Conservation (phyloP, 2,113 vertebrate genomes). For the Microtus pennsylvanicus region DNA sequence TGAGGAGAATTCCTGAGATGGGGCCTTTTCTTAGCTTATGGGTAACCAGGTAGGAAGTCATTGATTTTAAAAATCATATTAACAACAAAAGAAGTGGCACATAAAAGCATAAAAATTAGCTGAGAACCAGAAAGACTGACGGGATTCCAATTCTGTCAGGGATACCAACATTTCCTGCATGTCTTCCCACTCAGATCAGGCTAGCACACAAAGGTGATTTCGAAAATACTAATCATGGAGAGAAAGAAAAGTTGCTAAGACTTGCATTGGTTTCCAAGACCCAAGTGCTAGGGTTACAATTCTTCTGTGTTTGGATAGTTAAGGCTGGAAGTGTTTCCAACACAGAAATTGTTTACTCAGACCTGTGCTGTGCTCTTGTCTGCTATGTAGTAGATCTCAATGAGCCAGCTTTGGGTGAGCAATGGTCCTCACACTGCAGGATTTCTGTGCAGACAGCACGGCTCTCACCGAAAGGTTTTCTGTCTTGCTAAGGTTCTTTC, state of each 20-base stretch:
- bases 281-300: slow-evolving; percentile 6
- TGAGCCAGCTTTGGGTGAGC: neutral
- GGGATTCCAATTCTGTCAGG: neutral
- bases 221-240: neutral
- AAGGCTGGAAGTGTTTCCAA: slow-evolving; percentile 21
- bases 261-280: neutral
- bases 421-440: neutral
- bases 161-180: neutral
- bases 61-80: slow-evolving; percentile 39
- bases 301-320: neutral
- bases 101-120: neutral
- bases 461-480: neutral
- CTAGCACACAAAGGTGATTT: neutral
- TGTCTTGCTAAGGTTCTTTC: neutral
- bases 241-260: slow-evolving; percentile 3
- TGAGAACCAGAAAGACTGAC: neutral
- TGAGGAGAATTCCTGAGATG: neutral
- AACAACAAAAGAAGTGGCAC: neutral
- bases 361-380: neutral
- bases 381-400: neutral
- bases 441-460: neutral
- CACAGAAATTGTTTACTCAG: neutral
- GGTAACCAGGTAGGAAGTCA: slow-evolving; percentile 9
- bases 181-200: neutral
- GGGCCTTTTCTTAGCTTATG: neutral